Percentiles rank a stretch among this genome's conserved stretches.
Evolutionary conservation across 2,888 invertebrate genomes (phyloP).

Genomic region (Ischnus inquisitorius): DNA sequence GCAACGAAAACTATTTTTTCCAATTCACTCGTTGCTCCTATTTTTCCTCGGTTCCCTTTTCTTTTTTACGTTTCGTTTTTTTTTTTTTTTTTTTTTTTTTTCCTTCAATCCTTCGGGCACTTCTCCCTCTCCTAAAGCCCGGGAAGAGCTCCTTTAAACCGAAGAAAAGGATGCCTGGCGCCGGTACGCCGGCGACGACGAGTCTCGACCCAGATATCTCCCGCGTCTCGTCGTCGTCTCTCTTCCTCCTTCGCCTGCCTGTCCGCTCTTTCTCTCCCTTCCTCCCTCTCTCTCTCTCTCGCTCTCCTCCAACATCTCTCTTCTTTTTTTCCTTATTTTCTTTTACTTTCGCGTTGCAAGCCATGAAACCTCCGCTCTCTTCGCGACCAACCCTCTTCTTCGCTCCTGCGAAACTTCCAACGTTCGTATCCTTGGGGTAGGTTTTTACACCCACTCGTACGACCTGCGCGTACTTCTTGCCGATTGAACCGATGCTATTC

Average conservation of each 20-base stretch:
- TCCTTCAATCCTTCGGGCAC: slow-evolving; percentile 59
- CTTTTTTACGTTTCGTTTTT: slow-evolving; percentile 34
- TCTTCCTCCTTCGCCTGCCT: slow-evolving; percentile 78
- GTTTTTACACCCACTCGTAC: slow-evolving; percentile 75
- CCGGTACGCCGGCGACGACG: slow-evolving; percentile 83
- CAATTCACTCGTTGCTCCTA: slow-evolving; percentile 31
- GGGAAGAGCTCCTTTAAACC: slow-evolving; percentile 70
- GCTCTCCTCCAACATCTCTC: slow-evolving; percentile 75
- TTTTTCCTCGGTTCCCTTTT: slow-evolving; percentile 12
- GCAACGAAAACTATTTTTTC: slow-evolving; percentile 60
- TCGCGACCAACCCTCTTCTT: slow-evolving; percentile 31
- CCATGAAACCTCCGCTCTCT: slow-evolving; percentile 60
- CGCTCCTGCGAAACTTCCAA: slow-evolving; percentile 35
- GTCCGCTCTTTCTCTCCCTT: slow-evolving; percentile 78
- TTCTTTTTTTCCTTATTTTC: slow-evolving; percentile 77
- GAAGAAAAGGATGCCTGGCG: slow-evolving; percentile 82
- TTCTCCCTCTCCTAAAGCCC: slow-evolving; percentile 56
- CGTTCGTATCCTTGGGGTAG: slow-evolving; percentile 77
- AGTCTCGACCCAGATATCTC: slow-evolving; percentile 84
- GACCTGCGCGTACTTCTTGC: slow-evolving; percentile 44
- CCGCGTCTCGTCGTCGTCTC: slow-evolving; percentile 78
- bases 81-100: slow-evolving; percentile 50
- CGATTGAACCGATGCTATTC: slow-evolving; percentile 39
- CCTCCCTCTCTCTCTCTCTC: slow-evolving; percentile 74
- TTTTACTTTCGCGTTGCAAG: slow-evolving; percentile 76